phyloP scores from a whole-genome alignment of 2,113 vertebrate genomes.

The Hemibagrus wyckioides region DNA sequence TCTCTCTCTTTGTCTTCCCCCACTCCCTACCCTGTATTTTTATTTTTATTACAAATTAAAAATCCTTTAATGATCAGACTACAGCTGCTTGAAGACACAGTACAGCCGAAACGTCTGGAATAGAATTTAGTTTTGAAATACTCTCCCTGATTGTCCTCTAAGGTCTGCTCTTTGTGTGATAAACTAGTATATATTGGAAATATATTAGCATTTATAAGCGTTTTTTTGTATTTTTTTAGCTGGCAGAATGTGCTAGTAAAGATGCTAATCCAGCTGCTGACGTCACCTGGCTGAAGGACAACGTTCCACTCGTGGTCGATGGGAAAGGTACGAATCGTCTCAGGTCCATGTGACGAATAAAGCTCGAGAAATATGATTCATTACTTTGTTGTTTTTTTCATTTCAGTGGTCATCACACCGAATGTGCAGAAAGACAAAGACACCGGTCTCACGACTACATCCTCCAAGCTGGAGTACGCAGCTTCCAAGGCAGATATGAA shows the following conservation, averaged over 20 bases:
- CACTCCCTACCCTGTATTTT: not conserved
- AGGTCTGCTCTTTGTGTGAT: not conserved
- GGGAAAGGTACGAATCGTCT: conserved; percentile 74
- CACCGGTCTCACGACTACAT: conserved; percentile 79
- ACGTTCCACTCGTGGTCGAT: conserved; percentile 69
- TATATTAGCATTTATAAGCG: not conserved
- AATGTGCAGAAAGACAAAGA: conserved; percentile 67
- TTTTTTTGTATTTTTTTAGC: conserved; percentile 65
- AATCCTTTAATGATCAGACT: not conserved
- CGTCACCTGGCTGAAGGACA: conserved; percentile 85
- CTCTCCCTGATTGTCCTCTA: not conserved
- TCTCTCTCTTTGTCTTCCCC: not conserved
- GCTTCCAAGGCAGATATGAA: conserved; percentile 82
- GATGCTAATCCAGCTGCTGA: conserved; percentile 84
- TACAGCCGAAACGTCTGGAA: not conserved
- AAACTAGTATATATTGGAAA: not conserved
- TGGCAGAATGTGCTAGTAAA: conserved; percentile 81
- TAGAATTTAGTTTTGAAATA: not conserved
- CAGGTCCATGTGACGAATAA: not conserved
- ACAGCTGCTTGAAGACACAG: not conserved
- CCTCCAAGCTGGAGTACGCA: conserved; percentile 81
- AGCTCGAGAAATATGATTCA: conserved; percentile 13
- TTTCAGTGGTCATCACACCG: conserved; percentile 76
- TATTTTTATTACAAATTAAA: not conserved
- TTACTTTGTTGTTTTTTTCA: conserved; percentile 32